Conservation (phyloP, 1,140 invertebrate genomes). For the Monochamus saltuarius region DNA sequence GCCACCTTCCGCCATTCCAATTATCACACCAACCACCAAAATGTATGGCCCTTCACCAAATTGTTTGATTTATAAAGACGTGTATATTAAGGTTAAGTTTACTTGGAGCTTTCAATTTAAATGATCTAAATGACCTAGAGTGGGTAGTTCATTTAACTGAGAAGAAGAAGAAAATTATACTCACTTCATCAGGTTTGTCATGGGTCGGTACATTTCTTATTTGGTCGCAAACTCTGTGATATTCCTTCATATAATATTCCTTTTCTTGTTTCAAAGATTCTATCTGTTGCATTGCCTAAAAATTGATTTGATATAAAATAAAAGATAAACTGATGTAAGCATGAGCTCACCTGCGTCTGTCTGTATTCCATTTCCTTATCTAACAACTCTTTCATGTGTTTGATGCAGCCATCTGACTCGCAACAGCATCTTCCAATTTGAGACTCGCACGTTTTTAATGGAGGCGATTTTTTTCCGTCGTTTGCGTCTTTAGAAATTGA, state of each 20-base stretch:
- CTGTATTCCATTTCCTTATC: conserved; percentile 40
- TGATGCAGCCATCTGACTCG: conserved; percentile 31
- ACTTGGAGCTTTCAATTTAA: too few relatives aligned
- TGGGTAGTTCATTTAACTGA: neutral
- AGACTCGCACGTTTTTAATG: neutral
- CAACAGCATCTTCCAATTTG: conserved; percentile 30
- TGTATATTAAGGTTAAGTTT: too few relatives aligned
- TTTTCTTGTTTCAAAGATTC: conserved; percentile 49
- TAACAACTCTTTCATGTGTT: conserved; percentile 40
- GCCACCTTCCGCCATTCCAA: too few relatives aligned
- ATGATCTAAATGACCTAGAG: too few relatives aligned
- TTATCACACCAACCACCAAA: too few relatives aligned
- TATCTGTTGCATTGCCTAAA: conserved; percentile 29
- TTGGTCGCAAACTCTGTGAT: conserved; percentile 52
- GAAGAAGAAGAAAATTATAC: conserved; percentile 14
- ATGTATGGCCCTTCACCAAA: too few relatives aligned
- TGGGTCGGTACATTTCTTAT: conserved; percentile 40
- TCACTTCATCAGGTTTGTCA: conserved; percentile 48
- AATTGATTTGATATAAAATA: conserved; percentile 16
- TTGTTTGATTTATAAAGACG: too few relatives aligned
- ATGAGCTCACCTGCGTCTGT: conserved; percentile 32
- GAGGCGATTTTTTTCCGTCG: neutral
- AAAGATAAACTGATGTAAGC: conserved; percentile 6
- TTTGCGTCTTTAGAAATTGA: neutral
- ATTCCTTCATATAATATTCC: conserved; percentile 57